Evolutionary conservation across 2,797 vertebrate genomes (phyloP).

Genomic region (Tragelaphus oryx): DNA sequence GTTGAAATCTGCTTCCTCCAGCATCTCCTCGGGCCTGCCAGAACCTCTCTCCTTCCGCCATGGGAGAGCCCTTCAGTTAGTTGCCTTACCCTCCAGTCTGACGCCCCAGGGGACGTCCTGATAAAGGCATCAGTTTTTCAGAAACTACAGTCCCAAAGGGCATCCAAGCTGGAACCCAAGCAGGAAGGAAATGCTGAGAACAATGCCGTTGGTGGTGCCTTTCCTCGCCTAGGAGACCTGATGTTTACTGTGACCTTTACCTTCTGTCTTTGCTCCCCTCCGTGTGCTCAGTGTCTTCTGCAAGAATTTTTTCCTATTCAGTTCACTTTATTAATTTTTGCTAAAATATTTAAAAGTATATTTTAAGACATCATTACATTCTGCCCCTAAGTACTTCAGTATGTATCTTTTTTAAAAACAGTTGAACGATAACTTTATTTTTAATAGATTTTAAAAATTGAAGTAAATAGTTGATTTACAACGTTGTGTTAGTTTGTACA

Average conservation of each 20-base stretch:
- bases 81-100: not conserved
- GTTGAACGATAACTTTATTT: not conserved
- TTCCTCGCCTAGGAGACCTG: not conserved
- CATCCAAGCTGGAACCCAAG: not conserved
- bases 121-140: conserved; percentile 14
- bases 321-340: not conserved
- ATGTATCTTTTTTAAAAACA: not conserved
- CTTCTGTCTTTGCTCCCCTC: not conserved
- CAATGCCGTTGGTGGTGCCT: not conserved
- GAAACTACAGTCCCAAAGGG: not conserved
- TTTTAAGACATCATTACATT: conserved; percentile 14
- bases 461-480: not conserved
- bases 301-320: not conserved
- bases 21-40: too few species aligned
- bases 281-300: not conserved
- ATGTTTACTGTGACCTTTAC: not conserved
- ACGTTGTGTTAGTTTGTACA: not conserved
- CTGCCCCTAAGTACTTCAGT: not conserved
- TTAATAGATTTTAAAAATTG: not conserved
- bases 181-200: conserved; percentile 50
- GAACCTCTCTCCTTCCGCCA: not conserved
- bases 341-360: not conserved
- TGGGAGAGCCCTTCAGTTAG: not conserved
- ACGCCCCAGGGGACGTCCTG: not conserved
- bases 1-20: not conserved